phyloP scores from a whole-genome alignment of 2,113 vertebrate genomes.

The Ifrita kowaldi region DNA sequence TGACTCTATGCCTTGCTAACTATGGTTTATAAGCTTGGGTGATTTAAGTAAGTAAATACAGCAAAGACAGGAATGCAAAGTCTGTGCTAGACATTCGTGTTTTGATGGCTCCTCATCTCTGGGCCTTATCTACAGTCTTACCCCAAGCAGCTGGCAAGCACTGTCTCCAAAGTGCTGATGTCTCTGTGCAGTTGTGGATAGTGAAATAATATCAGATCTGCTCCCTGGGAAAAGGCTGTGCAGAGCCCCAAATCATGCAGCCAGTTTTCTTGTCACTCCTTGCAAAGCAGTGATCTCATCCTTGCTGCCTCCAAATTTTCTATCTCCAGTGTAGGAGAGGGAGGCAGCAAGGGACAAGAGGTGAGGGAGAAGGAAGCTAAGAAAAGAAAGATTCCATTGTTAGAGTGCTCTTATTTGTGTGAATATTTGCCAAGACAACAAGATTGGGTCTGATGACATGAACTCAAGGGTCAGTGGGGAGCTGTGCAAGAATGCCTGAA shows the following conservation, averaged over 20 bases:
- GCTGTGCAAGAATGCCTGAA: slow-evolving; percentile 43
- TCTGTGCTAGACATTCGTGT: background rate
- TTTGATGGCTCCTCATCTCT: slow-evolving; percentile 37
- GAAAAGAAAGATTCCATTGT: slow-evolving; percentile 68
- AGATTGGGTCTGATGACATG: slow-evolving; percentile 55
- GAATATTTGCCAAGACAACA: slow-evolving; percentile 60
- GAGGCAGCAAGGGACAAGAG: slow-evolving; percentile 25
- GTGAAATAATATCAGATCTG: slow-evolving; percentile 30
- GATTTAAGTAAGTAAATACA: slow-evolving; percentile 35
- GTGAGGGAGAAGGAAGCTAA: background rate
- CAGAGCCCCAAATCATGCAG: background rate
- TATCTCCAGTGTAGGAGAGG: slow-evolving; percentile 42
- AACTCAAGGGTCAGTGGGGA: slow-evolving; percentile 20
- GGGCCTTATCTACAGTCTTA: slow-evolving; percentile 56
- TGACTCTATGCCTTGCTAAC: background rate
- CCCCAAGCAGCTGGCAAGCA: slow-evolving; percentile 1
- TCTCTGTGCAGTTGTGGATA: background rate
- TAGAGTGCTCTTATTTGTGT: slow-evolving; percentile 43
- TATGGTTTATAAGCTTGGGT: background rate
- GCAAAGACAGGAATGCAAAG: slow-evolving; percentile 19
- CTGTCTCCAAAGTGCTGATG: slow-evolving; percentile 11
- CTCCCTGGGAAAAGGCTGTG: background rate
- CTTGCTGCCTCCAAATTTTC: slow-evolving; percentile 44
- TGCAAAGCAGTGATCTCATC: slow-evolving; percentile 60
- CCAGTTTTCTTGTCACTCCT: slow-evolving; percentile 30